These are phyloP conservation scores for Lasius platythorax DNA, from an alignment of 2,888 invertebrate genomes.

Conservation along the genomic window DNA sequence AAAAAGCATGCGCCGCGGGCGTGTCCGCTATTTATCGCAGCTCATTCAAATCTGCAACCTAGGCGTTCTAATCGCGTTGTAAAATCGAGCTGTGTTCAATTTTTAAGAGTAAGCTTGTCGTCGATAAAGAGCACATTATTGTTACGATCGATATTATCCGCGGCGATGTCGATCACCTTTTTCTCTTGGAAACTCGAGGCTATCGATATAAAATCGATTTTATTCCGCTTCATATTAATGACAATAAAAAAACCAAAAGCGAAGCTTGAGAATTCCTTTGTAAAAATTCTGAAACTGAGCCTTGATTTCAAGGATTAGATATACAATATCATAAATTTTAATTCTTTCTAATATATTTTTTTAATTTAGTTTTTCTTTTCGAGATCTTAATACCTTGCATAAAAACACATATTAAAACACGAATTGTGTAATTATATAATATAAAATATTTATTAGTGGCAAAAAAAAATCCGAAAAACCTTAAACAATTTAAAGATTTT, in stretches of 20 bases:
- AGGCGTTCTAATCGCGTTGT: slow-evolving; percentile 67
- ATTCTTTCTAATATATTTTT: neutral
- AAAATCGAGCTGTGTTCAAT: slow-evolving; percentile 48
- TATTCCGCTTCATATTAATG: neutral
- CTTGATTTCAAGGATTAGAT: neutral
- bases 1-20: slow-evolving; percentile 62
- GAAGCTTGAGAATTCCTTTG: neutral
- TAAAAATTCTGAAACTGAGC: neutral
- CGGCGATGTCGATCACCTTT: neutral
- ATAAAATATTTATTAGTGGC: neutral
- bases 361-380: neutral
- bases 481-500: neutral
- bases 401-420: neutral
- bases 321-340: neutral
- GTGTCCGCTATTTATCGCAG: slow-evolving; percentile 66
- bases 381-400: neutral
- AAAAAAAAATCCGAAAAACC: neutral
- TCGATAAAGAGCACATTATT: slow-evolving; percentile 56
- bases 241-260: neutral
- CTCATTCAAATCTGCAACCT: slow-evolving; percentile 64
- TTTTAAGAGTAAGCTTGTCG: slow-evolving; percentile 61
- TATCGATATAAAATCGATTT: neutral
- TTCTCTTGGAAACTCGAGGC: neutral
- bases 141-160: slow-evolving; percentile 13
- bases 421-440: neutral